Evolutionary conservation across 53 echinoderm and acorn worm species (phyloP), one percentile per base, ranked within the genome.

Genomic region (Crossaster papposus): DNA sequence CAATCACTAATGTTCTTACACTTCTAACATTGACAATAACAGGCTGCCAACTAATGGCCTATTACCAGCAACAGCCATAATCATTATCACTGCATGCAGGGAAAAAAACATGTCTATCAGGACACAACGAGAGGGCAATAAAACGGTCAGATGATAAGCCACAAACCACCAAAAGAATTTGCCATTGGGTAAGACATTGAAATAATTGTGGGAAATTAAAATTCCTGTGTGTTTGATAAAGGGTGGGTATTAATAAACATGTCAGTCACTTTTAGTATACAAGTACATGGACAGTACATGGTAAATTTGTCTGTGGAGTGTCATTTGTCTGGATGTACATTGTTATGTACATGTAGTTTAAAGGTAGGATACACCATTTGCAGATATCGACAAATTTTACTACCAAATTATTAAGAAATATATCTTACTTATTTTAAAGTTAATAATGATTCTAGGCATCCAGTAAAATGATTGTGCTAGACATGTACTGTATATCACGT

Each of bases 21-120:
- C 68, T 8, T 58, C 2, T 17, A n/a, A n/a, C n/a, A n/a, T n/a
- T n/a, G n/a, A n/a, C n/a, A n/a, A 58, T 58, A 58, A 71, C 29
- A 30, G 29, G 71, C 44, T 44, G 30, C 4, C 10, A 12, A 71
- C 71, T 71, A 24, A 71, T 71, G 7, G 75, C 75, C 75, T 36
- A 74, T 74, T 74, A 74, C 36, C 75, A 35, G 34, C 31, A 3
- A 74, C 12, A 33, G 68, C 68, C 28, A 28, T 68, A 68, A 68
- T 5, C 24, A 68, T 68, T 68, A 68, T 20, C 68, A 4, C 10
- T n/a, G 68, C n/a, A 26, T 26, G 68, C 68, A 62, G 62, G n/a
- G n/a, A n/a, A n/a, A 68, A 4, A 14, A 68, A 68, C 68, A 68
- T 68, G 68, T 68, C 68, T 26, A 68, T 68, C 68, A 68, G 26